Evolutionary conservation across 2,888 invertebrate species (phyloP), one percentile per base, ranked within the genome.

Genomic region (Stenoptilia bipunctidactyla): DNA sequence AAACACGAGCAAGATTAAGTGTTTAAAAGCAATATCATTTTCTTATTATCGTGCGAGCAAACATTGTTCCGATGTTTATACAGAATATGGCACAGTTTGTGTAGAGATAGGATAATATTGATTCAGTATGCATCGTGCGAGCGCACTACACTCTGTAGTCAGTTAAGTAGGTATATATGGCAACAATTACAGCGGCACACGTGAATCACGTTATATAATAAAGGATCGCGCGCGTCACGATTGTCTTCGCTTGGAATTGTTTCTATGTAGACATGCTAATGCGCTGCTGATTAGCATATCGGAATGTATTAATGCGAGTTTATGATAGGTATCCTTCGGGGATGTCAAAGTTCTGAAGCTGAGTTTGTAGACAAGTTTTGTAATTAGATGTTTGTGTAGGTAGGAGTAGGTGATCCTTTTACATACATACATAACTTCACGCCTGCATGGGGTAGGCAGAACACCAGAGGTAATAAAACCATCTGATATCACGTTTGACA

Each of bases 301-400:
- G 15, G 25, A 51, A 52, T 20, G 3, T 20, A 20, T 20, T 20
- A 20, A 20, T 20, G 8, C 20, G 20, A 20, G 20, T 8, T n/a
- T n/a, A n/a, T n/a, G n/a, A n/a, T n/a, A n/a, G n/a, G n/a, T n/a
- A n/a, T n/a, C n/a, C n/a, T n/a, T n/a, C n/a, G n/a, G n/a, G n/a
- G n/a, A n/a, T n/a, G n/a, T n/a, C n/a, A n/a, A n/a, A n/a, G n/a
- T n/a, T n/a, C n/a, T n/a, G n/a, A n/a, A n/a, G n/a, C n/a, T n/a
- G n/a, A n/a, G n/a, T n/a, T n/a, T n/a, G n/a, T n/a, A n/a, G n/a
- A n/a, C n/a, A n/a, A n/a, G n/a, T n/a, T n/a, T n/a, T n/a, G n/a
- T n/a, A n/a, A n/a, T n/a, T n/a, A n/a, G n/a, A n/a, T n/a, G n/a
- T n/a, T n/a, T n/a, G n/a, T n/a, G n/a, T n/a, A n/a, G n/a, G n/a